Percentiles rank a stretch among this genome's conserved stretches.
phyloP scores from a whole-genome alignment of 2,888 invertebrate genomes.

The Cheilosia soror region DNA sequence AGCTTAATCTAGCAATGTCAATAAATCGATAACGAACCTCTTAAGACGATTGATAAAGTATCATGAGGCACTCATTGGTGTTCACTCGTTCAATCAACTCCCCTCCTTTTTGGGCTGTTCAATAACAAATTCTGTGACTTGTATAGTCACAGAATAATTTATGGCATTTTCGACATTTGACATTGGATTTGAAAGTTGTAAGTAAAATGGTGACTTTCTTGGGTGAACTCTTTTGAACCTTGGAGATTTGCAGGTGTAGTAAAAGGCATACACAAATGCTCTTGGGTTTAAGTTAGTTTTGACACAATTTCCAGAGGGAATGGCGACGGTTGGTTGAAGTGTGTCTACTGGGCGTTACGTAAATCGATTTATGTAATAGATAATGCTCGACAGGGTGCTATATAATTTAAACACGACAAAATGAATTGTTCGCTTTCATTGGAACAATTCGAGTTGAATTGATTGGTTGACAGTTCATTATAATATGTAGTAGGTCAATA shows the following conservation, averaged over 20 bases:
- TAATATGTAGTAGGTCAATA: not conserved
- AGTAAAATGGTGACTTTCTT: conserved; percentile 15
- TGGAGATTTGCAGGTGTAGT: not conserved
- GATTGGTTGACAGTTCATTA: conserved; percentile 13
- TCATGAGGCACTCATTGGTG: conserved; percentile 33
- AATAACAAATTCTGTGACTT: too few species aligned
- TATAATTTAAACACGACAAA: too few species aligned
- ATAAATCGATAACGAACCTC: conserved; percentile 61
- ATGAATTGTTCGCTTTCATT: not conserved
- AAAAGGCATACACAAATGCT: not conserved
- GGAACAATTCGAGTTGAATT: not conserved
- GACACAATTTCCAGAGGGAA: not conserved
- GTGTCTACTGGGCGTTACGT: not conserved
- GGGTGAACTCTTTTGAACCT: not conserved
- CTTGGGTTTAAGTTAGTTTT: conserved; percentile 3
- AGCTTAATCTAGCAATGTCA: conserved; percentile 32
- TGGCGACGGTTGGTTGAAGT: not conserved
- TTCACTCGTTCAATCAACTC: not conserved
- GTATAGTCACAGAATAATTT: conserved; percentile 15
- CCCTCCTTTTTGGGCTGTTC: not conserved
- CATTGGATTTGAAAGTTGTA: conserved; percentile 36
- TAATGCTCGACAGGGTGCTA: too few species aligned
- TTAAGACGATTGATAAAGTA: conserved; percentile 58
- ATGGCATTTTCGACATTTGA: conserved; percentile 46
- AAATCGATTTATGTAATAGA: not conserved